Evolutionary conservation across 2,797 vertebrate species (phyloP).

Genomic region (Pipistrellus kuhlii): DNA sequence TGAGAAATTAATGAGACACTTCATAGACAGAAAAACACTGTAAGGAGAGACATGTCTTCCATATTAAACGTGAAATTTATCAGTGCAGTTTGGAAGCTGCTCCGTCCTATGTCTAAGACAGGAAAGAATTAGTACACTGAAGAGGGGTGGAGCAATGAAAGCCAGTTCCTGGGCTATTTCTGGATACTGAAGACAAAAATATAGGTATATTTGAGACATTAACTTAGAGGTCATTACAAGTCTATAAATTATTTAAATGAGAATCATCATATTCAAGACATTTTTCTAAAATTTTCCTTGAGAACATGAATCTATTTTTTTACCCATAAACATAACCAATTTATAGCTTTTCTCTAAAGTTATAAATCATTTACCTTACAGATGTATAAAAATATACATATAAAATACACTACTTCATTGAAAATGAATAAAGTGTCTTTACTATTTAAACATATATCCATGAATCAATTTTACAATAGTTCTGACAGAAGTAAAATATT

Average conservation of each 20-base stretch:
- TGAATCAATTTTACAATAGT: slow-evolving; percentile 38
- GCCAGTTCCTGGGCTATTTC: neutral
- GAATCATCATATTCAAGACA: slow-evolving; percentile 18
- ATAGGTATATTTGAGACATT: neutral
- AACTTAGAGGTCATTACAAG: neutral
- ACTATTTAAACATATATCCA: neutral
- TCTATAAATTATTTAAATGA: neutral
- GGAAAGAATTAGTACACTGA: neutral
- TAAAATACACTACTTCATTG: slow-evolving; percentile 41
- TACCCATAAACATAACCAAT: neutral
- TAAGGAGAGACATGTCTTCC: neutral
- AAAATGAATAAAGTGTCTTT: slow-evolving; percentile 6
- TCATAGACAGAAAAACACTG: neutral
- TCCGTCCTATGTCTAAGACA: neutral
- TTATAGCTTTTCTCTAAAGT: slow-evolving; percentile 8
- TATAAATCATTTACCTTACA: neutral
- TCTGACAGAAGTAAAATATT: slow-evolving; percentile 26
- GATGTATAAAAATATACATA: neutral
- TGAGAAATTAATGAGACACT: slow-evolving; percentile 12
- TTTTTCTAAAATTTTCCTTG: neutral
- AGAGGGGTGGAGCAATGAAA: neutral
- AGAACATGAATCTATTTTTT: neutral
- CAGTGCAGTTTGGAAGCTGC: neutral
- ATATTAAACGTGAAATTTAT: neutral
- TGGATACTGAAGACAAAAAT: neutral